Conservation (phyloP, 2,113 vertebrate species). For the Prinia subflava region DNA sequence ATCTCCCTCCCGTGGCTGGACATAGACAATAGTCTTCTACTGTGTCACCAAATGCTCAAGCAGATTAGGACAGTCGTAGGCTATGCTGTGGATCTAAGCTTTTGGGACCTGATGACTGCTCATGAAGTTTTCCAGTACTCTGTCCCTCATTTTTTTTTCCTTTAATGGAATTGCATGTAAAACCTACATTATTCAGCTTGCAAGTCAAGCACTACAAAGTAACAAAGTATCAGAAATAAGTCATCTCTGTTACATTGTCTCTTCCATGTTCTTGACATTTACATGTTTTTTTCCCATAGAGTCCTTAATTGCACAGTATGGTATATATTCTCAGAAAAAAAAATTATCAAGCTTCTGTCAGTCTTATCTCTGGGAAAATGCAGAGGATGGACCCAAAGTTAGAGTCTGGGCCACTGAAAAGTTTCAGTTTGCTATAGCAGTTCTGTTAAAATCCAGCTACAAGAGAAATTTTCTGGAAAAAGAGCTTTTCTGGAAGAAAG, state of each 20-base stretch:
- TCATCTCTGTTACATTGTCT: background rate
- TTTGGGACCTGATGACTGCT: constrained; percentile 9
- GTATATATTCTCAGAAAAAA: background rate
- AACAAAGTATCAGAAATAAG: background rate
- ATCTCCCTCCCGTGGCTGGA: background rate
- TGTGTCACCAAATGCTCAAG: constrained; percentile 2
- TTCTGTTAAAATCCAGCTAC: background rate
- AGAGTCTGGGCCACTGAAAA: background rate
- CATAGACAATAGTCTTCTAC: constrained; percentile 24
- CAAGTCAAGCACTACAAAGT: background rate
- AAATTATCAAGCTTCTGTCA: background rate
- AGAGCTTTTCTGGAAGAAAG: background rate
- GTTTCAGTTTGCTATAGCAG: background rate
- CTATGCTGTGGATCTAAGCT: constrained; percentile 3
- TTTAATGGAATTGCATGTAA: background rate
- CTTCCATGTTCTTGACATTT: background rate
- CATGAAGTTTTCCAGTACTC: constrained; percentile 38
- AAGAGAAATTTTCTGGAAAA: background rate
- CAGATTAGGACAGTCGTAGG: background rate
- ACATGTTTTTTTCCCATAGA: background rate
- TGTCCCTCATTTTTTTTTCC: background rate
- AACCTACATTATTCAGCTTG: background rate
- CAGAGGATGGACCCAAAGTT: background rate
- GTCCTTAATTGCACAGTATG: background rate
- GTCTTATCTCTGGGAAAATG: background rate